Percentiles rank a stretch among this genome's conserved stretches.
These are phyloP conservation scores for Willisornis vidua DNA, from an alignment of 2,113 vertebrate species.

Conservation along the genomic window DNA sequence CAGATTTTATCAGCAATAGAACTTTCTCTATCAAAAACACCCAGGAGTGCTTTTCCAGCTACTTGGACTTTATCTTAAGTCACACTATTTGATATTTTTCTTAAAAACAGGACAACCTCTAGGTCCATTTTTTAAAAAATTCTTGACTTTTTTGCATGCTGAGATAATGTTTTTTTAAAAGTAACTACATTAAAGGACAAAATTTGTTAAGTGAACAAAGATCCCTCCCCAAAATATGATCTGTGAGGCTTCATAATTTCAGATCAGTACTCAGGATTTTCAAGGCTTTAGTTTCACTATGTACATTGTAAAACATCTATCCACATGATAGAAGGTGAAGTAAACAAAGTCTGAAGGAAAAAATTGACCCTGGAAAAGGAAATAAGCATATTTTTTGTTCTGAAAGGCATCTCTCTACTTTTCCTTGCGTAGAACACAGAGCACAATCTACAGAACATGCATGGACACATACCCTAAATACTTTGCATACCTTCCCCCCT, in stretches of 20 bases:
- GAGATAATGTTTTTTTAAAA: neutral
- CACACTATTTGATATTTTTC: neutral
- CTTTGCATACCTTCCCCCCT: constrained; percentile 29
- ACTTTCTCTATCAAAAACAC: neutral
- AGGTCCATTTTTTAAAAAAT: neutral
- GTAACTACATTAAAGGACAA: neutral
- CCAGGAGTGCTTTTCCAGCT: neutral
- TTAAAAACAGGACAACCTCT: neutral
- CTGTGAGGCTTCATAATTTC: neutral
- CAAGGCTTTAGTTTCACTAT: neutral
- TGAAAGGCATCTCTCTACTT: neutral
- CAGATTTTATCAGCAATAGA: neutral
- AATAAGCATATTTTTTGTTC: neutral
- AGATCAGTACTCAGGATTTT: neutral
- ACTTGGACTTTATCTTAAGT: neutral
- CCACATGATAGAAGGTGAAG: neutral
- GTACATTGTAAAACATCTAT: neutral
- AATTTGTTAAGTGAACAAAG: neutral
- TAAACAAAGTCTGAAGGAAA: neutral
- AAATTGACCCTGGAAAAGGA: neutral
- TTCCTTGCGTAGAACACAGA: neutral
- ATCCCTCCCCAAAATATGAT: neutral
- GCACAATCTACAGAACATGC: neutral
- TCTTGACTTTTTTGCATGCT: neutral
- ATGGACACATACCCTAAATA: constrained; percentile 23